Conservation (phyloP, 2,888 invertebrate genomes). For the Drosophila pullipes region DNA sequence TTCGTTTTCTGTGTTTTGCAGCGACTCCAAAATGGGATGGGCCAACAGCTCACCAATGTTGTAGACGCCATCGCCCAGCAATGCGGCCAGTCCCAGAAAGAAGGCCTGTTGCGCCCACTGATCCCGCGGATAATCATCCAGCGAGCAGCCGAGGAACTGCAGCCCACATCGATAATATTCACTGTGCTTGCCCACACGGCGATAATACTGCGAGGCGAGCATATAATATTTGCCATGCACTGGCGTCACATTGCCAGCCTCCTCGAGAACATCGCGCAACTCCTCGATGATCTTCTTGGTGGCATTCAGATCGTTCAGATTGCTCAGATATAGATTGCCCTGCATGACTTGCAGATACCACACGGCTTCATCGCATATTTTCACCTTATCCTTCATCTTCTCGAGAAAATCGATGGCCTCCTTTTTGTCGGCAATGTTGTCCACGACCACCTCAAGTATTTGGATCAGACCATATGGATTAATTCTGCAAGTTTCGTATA, state of each 20-base stretch:
- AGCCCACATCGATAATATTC: constrained; percentile 98
- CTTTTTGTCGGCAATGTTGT: constrained; percentile 92
- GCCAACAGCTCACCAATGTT: constrained; percentile 98
- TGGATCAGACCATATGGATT: constrained; percentile 97
- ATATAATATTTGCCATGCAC: constrained; percentile 98
- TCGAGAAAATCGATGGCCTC: constrained; percentile 95
- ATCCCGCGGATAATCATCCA: constrained; percentile 88
- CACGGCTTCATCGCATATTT: constrained; percentile 93
- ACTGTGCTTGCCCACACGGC: constrained; percentile 93
- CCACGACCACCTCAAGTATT: constrained; percentile 91
- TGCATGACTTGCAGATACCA: constrained; percentile 90
- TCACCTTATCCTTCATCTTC: constrained; percentile 94
- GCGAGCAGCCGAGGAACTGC: constrained; percentile 91
- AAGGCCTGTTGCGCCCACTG: constrained; percentile 93
- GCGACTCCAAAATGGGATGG: constrained; percentile 95
- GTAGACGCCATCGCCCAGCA: constrained; percentile 97
- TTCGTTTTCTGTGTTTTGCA: constrained; percentile 91
- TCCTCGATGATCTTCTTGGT: constrained; percentile 95
- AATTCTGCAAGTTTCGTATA: constrained; percentile 88
- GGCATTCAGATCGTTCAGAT: constrained; percentile 91
- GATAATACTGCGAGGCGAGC: constrained; percentile 95
- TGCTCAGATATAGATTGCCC: constrained; percentile 92
- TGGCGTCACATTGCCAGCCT: constrained; percentile 95
- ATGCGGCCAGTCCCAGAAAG: constrained; percentile 96
- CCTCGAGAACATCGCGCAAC: constrained; percentile 93